These are phyloP conservation scores for Gallinago paraguaiae DNA, from an alignment of 2,113 vertebrate genomes.

Conservation along the genomic window DNA sequence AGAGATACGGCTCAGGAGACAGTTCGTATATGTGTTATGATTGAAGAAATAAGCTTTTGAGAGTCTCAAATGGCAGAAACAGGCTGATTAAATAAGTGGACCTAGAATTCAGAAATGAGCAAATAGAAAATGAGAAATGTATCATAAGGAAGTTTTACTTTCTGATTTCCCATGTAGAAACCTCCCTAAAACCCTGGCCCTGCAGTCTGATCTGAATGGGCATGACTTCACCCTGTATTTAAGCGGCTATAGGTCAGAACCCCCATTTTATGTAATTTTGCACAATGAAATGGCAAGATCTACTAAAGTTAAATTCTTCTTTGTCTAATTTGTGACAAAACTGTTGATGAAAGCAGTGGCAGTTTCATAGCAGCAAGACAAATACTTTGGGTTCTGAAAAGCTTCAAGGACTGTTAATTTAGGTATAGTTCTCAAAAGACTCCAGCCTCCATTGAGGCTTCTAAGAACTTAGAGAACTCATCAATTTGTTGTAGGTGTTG, in stretches of 20 bases:
- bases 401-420: not conserved
- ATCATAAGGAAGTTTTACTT: not conserved
- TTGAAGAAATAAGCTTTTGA: not conserved
- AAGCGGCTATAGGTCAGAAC: not conserved
- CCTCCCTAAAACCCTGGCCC: not conserved
- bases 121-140: not conserved
- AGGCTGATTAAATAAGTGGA: not conserved
- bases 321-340: not conserved
- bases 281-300: not conserved
- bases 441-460: not conserved
- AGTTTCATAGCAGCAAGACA: not conserved
- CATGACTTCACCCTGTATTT: not conserved
- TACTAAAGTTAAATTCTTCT: not conserved
- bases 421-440: not conserved
- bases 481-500: not conserved
- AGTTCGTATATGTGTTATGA: not conserved
- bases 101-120: not conserved
- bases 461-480: not conserved
- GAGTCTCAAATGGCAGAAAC: constrained; percentile 16
- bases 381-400: not conserved
- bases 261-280: not conserved
- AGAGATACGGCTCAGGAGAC: not conserved
- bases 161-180: not conserved
- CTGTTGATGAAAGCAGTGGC: not conserved
- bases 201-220: not conserved